Evolutionary conservation across 2,113 vertebrate genomes (phyloP), one percentile per base, ranked within the genome.

Genomic region (Erythrolamprus reginae): DNA sequence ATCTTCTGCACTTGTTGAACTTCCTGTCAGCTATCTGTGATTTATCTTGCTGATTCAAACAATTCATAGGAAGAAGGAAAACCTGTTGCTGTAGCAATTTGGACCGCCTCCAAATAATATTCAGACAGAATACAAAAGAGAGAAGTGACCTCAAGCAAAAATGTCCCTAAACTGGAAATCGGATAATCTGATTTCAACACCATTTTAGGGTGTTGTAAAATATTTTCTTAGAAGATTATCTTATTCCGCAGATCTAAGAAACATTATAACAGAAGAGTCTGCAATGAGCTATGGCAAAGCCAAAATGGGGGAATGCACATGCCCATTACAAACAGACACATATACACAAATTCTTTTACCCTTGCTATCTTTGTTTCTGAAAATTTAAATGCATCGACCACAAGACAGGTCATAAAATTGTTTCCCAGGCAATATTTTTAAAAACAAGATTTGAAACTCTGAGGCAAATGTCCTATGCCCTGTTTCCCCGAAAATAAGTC

Each of bases 401-500:
- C 26, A 83, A n/a, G 77, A 87, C 94, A 90, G 86, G 51, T 86
- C 33, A 48, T 51, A 52, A 65, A 28, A 47, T 23, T 89, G 10
- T 90, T 70, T 77, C 91, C 91, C 83, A 88, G 55, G 94, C 89
- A 88, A 47, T 23, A n/a, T 33, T 88, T 53, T 83, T 61, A 15
- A 88, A 50, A 83, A 82, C 83, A 42, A 17, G 33, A 86, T 38
- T n/a, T 53, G 0, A 45, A 77, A 92, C n/a, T 52, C 89, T 92
- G 58, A 92, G 91, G 90, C 84, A 58, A 92, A 89, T 53, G 82
- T 53, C 50, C 53, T 92, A 92, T n/a, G n/a, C n/a, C n/a, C n/a
- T n/a, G n/a, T n/a, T n/a, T n/a, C n/a, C n/a, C n/a, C n/a, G n/a
- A n/a, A n/a, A n/a, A n/a, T n/a, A n/a, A n/a, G n/a, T n/a, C n/a